Percentiles rank a stretch among this genome's conserved stretches.
Conservation (phyloP, 2,888 invertebrate genomes). For the Cosmorhoe ocellata region DNA sequence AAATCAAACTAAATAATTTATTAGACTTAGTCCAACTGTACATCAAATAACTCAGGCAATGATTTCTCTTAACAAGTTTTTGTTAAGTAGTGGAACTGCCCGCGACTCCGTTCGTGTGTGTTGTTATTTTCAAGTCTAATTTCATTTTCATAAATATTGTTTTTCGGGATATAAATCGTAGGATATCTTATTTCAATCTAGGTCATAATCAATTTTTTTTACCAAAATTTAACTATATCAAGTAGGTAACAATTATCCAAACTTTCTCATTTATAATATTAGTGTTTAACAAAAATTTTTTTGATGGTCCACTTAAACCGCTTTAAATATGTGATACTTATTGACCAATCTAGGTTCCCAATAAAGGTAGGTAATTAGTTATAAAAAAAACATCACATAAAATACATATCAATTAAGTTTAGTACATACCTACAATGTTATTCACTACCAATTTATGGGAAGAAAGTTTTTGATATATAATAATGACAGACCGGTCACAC, state of each 20-base stretch:
- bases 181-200: too few relatives aligned
- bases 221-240: too few relatives aligned
- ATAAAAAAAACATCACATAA: constrained; percentile 18
- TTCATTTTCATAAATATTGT: too few relatives aligned
- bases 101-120: too few relatives aligned
- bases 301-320: constrained; percentile 26
- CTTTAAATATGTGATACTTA: constrained; percentile 24
- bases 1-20: constrained; percentile 28
- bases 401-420: constrained; percentile 33
- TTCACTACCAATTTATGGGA: constrained; percentile 33
- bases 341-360: constrained; percentile 33
- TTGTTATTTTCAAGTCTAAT: too few relatives aligned
- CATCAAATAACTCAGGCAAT: constrained; percentile 30
- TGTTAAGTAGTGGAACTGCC: too few relatives aligned
- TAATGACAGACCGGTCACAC: constrained; percentile 37
- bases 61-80: constrained; percentile 34
- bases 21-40: constrained; percentile 19
- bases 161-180: too few relatives aligned
- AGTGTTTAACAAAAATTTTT: too few relatives aligned
- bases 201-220: too few relatives aligned
- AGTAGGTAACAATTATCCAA: constrained; percentile 1
- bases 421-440: too few relatives aligned
- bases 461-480: constrained; percentile 39
- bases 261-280: too few relatives aligned
- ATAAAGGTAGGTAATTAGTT: constrained; percentile 30